Evolutionary conservation across 92 coral and sea anemone genomes (phyloP).

Genomic region (Heteractis magnifica): DNA sequence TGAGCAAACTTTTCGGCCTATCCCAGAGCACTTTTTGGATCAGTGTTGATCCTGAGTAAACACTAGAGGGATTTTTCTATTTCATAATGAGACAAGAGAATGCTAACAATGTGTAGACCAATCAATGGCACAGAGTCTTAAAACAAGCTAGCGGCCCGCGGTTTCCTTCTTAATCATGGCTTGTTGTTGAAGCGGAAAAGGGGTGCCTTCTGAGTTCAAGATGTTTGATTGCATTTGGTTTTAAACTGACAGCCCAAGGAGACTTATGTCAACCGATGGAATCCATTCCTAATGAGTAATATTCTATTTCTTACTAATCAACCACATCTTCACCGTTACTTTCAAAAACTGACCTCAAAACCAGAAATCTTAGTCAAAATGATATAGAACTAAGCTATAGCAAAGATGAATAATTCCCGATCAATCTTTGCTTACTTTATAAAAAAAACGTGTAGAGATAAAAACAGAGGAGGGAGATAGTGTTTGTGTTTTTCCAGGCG

Average conservation of each 20-base stretch:
- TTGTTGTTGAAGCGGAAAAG: slow-evolving; percentile 14
- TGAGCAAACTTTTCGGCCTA: slow-evolving; percentile 17
- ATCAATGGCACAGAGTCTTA: neutral
- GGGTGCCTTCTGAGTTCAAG: slow-evolving; percentile 14
- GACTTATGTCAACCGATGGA: slow-evolving; percentile 3
- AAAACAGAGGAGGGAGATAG: neutral
- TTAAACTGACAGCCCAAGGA: slow-evolving; percentile 7
- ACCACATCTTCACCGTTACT: neutral
- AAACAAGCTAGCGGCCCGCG: neutral
- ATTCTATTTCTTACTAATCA: neutral
- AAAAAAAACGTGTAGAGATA: too few species aligned
- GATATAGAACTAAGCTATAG: too few species aligned
- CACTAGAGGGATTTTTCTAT: slow-evolving; percentile 6
- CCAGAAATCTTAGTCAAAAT: too few species aligned
- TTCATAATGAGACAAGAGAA: slow-evolving; percentile 5
- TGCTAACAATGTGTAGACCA: slow-evolving; percentile 16
- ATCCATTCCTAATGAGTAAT: neutral
- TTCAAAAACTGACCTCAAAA: neutral
- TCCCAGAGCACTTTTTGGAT: neutral
- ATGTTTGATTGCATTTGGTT: slow-evolving; percentile 7
- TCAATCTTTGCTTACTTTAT: too few species aligned
- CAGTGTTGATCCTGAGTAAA: slow-evolving; percentile 18
- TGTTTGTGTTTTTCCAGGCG: neutral
- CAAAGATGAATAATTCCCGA: too few species aligned
- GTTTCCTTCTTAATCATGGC: slow-evolving; percentile 21